These are phyloP conservation scores for Pyrgilauda ruficollis DNA, from an alignment of 2,113 vertebrate genomes.

Conservation along the genomic window DNA sequence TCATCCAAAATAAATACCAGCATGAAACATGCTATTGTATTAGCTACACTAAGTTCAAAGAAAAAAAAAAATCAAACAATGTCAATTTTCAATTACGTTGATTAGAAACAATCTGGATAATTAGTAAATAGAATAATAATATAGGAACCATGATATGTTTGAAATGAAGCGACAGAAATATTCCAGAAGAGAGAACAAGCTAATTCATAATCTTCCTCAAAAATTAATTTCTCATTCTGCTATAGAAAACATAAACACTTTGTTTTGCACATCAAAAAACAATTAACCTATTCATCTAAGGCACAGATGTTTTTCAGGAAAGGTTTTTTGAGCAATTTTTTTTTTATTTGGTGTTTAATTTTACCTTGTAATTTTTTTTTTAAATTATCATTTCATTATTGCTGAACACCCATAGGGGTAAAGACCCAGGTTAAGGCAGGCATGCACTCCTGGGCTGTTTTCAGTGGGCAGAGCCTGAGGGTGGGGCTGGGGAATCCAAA, in stretches of 20 bases:
- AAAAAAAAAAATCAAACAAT: background rate
- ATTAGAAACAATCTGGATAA: constrained; percentile 18
- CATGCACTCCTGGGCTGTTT: rapidly evolving
- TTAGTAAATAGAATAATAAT: constrained; percentile 33
- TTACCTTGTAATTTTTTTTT: background rate
- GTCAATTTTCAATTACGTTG: constrained; percentile 6
- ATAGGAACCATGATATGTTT: background rate
- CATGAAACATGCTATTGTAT: background rate
- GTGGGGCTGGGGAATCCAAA: background rate
- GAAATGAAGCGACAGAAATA: constrained; percentile 12
- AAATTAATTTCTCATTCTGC: background rate
- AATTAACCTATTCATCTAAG: background rate
- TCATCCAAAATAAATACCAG: background rate
- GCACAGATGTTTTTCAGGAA: background rate
- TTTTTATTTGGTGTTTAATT: background rate
- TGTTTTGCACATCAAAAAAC: background rate
- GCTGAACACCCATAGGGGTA: background rate
- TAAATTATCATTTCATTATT: background rate
- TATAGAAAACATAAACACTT: background rate
- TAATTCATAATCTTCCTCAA: background rate
- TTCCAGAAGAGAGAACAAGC: background rate
- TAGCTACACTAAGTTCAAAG: background rate
- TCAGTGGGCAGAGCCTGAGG: rapidly evolving
- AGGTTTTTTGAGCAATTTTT: rapidly evolving
- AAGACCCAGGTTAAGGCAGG: background rate